Conservation (phyloP, 2,797 vertebrate genomes). For the Sebastes variabilis region DNA sequence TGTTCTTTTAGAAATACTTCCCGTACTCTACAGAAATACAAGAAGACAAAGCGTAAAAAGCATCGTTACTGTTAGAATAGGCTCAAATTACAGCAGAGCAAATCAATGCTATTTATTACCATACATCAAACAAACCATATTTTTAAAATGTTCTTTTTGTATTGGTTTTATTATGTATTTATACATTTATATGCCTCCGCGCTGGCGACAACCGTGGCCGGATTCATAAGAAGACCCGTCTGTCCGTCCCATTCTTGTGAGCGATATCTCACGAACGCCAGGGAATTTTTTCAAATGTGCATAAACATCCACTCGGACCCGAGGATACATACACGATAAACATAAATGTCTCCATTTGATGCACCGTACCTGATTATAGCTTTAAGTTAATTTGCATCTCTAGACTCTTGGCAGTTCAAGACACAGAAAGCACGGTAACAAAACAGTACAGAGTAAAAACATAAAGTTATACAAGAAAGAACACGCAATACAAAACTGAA, state of each 20-base stretch:
- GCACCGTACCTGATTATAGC: too few relatives aligned
- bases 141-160: neutral
- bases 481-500: too few relatives aligned
- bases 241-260: neutral
- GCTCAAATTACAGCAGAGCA: neutral
- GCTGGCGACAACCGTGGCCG: accelerated
- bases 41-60: neutral
- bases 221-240: accelerated
- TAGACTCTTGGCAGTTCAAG: too few relatives aligned
- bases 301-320: accelerated
- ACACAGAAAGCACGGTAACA: too few relatives aligned
- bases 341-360: too few relatives aligned
- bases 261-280: too few relatives aligned
- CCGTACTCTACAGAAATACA: neutral
- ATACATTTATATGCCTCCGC: accelerated
- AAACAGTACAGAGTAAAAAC: too few relatives aligned
- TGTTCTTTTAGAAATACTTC: neutral
- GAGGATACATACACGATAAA: too few relatives aligned
- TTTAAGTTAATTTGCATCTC: too few relatives aligned
- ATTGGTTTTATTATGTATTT: neutral
- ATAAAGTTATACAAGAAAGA: too few relatives aligned
- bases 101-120: neutral
- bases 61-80: neutral
- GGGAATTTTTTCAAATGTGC: too few relatives aligned
- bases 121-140: neutral